A percentile compares a stretch with the other conserved stretches of the same genome.
Evolutionary conservation across 2,888 invertebrate species (phyloP).

Genomic region (Empis livida): DNA sequence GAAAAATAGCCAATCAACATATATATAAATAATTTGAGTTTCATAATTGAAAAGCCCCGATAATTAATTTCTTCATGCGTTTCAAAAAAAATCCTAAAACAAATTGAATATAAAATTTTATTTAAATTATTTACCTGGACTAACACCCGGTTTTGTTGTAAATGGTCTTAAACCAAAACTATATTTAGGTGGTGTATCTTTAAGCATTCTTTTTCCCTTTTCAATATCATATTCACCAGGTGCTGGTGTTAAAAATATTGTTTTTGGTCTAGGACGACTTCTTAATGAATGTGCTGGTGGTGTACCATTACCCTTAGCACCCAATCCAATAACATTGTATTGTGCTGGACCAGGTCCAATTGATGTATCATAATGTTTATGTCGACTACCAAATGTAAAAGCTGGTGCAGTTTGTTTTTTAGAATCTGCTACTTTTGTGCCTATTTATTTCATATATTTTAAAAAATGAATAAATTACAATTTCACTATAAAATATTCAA

Average conservation of each 20-base stretch:
- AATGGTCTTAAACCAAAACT: constrained; percentile 61
- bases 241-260: constrained; percentile 55
- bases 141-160: constrained; percentile 45
- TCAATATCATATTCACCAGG: constrained; percentile 83
- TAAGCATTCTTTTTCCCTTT: constrained; percentile 44
- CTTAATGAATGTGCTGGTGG: constrained; percentile 69
- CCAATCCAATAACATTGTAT: constrained; percentile 76
- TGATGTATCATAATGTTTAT: constrained; percentile 41
- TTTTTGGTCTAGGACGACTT: constrained; percentile 44
- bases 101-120: not conserved
- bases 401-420: constrained; percentile 67
- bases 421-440: constrained; percentile 64
- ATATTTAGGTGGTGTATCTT: constrained; percentile 48
- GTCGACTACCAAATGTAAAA: constrained; percentile 62
- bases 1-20: too few species aligned
- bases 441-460: too few species aligned
- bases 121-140: constrained; percentile 45
- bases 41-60: too few species aligned
- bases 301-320: constrained; percentile 65
- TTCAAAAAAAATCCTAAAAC: too few species aligned
- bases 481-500: too few species aligned
- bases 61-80: too few species aligned
- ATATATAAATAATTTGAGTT: too few species aligned
- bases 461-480: too few species aligned
- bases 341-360: constrained; percentile 79